Evolutionary conservation across 2,113 vertebrate genomes (phyloP).

Genomic region (Mobula birostris): DNA sequence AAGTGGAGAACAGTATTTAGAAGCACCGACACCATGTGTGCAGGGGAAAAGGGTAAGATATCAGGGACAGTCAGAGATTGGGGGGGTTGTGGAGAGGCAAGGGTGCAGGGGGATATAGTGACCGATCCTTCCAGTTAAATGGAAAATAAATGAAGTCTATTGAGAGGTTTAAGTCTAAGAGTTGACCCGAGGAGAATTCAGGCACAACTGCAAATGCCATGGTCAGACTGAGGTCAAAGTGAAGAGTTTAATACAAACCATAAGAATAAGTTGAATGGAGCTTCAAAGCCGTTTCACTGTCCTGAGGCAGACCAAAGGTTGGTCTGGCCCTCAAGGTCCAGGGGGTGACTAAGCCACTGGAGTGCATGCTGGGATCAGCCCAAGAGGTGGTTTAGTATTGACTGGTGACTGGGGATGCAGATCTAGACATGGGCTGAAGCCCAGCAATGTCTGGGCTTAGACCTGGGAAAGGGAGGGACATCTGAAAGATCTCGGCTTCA

Average conservation of each 20-base stretch:
- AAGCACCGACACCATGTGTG: neutral
- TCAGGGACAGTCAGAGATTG: neutral
- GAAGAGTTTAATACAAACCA: neutral
- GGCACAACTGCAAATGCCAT: neutral
- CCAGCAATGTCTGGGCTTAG: neutral
- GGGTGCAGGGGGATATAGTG: neutral
- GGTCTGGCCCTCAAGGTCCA: neutral
- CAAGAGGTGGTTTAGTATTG: neutral
- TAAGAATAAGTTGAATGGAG: neutral
- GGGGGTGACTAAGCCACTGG: neutral
- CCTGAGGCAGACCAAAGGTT: neutral
- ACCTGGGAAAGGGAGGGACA: neutral
- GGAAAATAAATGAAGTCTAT: neutral
- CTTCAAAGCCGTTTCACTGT: neutral
- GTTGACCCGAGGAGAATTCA: neutral
- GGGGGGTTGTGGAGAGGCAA: neutral
- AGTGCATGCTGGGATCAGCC: neutral
- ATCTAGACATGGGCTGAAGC: neutral
- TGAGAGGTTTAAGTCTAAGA: neutral
- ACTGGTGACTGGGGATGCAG: neutral
- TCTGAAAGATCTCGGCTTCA: neutral
- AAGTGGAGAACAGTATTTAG: neutral
- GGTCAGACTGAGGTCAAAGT: neutral
- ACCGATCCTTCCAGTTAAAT: neutral
- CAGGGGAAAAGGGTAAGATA: neutral